phyloP scores from a whole-genome alignment of 2,797 vertebrate genomes.

The Babyrousa celebensis region DNA sequence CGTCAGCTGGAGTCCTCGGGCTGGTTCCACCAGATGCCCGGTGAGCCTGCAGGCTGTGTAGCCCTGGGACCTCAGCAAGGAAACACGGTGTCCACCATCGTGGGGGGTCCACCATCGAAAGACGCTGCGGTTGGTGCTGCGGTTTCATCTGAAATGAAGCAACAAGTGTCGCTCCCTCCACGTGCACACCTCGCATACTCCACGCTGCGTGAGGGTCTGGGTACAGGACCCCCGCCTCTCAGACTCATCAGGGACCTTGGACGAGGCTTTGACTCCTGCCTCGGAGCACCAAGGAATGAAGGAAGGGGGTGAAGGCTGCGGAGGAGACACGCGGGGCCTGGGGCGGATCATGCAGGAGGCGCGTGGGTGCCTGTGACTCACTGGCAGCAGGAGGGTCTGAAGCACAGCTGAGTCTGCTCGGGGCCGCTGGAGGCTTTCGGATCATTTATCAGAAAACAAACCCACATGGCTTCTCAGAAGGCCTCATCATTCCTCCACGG shows the following conservation, averaged over 20 bases:
- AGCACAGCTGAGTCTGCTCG: rapidly evolving
- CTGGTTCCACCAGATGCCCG: rapidly evolving
- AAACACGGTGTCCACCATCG: rapidly evolving
- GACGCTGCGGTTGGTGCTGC: rapidly evolving
- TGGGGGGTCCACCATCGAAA: no score
- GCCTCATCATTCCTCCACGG: neutral
- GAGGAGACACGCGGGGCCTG: neutral
- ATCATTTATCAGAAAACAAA: neutral
- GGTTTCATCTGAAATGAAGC: neutral
- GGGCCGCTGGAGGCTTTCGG: neutral
- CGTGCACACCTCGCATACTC: rapidly evolving
- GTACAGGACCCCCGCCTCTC: neutral
- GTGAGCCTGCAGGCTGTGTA: rapidly evolving
- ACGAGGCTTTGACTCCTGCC: neutral
- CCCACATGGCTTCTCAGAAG: neutral
- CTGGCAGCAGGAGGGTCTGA: rapidly evolving
- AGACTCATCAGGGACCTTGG: neutral
- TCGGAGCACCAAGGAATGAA: rapidly evolving
- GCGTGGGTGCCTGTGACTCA: neutral
- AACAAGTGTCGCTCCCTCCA: rapidly evolving
- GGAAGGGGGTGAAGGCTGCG: rapidly evolving
- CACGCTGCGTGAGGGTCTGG: no score
- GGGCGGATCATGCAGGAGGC: neutral
- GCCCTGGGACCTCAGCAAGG: neutral
- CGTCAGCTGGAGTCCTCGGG: neutral